These are phyloP conservation scores for Crotalus viridis DNA, from an alignment of 2,113 vertebrate genomes.

Conservation along the genomic window DNA sequence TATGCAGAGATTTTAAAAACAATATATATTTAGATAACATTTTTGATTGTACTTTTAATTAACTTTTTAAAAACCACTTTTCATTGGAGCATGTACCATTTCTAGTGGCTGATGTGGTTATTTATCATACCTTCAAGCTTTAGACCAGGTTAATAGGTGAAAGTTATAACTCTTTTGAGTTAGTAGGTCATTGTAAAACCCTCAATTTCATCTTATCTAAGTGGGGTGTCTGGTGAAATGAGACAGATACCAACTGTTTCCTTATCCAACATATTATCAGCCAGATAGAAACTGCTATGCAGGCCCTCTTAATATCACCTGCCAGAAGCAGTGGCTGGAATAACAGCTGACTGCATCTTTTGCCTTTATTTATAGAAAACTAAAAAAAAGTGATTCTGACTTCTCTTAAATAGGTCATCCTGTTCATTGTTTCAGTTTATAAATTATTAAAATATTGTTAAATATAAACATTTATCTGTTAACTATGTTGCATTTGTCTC, in stretches of 20 bases:
- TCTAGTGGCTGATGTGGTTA: not conserved
- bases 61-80: constrained; percentile 19
- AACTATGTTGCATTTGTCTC: not conserved
- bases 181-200: not conserved
- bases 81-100: not conserved
- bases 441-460: not conserved
- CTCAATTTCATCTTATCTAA: constrained; percentile 20
- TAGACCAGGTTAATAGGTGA: not conserved
- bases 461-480: constrained; percentile 18
- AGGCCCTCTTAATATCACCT: constrained; percentile 2
- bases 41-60: not conserved
- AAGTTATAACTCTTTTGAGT: not conserved
- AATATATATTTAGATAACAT: not conserved
- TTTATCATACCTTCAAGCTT: constrained; percentile 13
- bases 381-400: constrained; percentile 40
- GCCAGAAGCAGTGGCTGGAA: constrained; percentile 3
- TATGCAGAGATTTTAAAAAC: not conserved
- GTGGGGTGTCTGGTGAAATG: constrained; percentile 48
- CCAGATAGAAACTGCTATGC: not conserved
- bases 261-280: not conserved
- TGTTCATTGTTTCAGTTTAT: constrained; percentile 28
- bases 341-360: constrained; percentile 15
- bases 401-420: constrained; percentile 34
- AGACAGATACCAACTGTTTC: constrained; percentile 28
- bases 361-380: constrained; percentile 23